phyloP scores from a whole-genome alignment of 2,113 vertebrate genomes.

The Arvicanthis niloticus region DNA sequence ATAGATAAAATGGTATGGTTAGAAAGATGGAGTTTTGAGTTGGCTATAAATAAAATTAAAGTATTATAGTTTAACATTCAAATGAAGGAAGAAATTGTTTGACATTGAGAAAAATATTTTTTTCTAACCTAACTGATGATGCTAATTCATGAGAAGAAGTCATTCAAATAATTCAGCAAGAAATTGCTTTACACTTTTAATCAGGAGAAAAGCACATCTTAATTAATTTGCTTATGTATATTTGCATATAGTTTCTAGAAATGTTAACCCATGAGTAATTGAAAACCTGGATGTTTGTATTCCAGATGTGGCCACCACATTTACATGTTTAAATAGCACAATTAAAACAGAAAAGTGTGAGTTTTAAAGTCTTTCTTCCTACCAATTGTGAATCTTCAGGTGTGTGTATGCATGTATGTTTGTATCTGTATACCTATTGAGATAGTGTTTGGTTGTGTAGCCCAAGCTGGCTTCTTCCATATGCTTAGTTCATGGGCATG shows the following conservation, averaged over 20 bases:
- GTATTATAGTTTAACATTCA: neutral
- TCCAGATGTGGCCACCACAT: neutral
- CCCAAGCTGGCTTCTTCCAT: neutral
- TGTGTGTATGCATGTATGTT: neutral
- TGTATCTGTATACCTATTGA: neutral
- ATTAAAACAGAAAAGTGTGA: neutral
- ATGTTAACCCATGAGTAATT: neutral
- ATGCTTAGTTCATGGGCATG: too few relatives aligned
- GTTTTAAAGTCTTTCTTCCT: neutral
- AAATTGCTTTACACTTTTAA: neutral
- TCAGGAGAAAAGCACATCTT: neutral
- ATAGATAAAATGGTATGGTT: constrained; percentile 1
- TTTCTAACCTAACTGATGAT: neutral
- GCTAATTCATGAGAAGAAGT: neutral
- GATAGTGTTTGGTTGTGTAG: neutral
- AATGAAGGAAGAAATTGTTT: neutral
- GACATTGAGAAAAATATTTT: neutral
- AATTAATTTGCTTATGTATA: neutral
- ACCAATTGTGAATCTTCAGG: neutral
- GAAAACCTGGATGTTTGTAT: neutral
- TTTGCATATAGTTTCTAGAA: neutral
- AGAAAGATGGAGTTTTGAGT: neutral
- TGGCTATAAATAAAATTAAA: constrained; percentile 8
- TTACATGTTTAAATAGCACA: neutral
- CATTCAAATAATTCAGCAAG: neutral